These are phyloP conservation scores for Synodontis membranacea DNA, from an alignment of 2,113 vertebrate species.

Conservation along the genomic window DNA sequence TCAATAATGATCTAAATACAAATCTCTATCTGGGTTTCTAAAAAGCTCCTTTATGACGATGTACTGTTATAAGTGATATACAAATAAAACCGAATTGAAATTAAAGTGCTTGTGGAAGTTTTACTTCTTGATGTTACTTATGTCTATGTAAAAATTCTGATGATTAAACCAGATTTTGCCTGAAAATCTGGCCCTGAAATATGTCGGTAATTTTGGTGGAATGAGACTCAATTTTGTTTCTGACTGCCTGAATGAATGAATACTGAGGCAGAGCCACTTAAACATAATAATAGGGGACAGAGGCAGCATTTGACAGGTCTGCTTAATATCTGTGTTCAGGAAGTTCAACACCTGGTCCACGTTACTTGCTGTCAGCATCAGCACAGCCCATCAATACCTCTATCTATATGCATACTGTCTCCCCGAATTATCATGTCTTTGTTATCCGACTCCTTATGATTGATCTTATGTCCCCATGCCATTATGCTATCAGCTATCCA, in stretches of 20 bases:
- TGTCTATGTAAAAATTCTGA: background rate
- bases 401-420: conserved; percentile 69
- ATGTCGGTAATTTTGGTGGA: background rate
- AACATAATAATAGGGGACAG: conserved; percentile 81
- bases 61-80: background rate
- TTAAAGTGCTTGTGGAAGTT: background rate
- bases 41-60: background rate
- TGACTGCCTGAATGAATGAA: conserved; percentile 32
- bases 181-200: background rate
- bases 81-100: background rate
- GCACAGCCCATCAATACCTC: conserved; percentile 63
- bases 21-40: background rate
- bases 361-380: conserved; percentile 66
- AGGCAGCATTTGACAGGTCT: conserved; percentile 73
- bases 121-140: background rate
- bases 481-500: conserved; percentile 64
- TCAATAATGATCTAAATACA: background rate
- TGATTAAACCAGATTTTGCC: background rate
- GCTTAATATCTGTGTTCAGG: conserved; percentile 86
- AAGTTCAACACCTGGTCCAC: conserved; percentile 85
- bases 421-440: conserved; percentile 78
- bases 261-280: conserved; percentile 54
- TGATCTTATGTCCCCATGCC: conserved; percentile 59
- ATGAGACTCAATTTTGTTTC: background rate
- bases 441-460: conserved; percentile 61